Evolutionary conservation across 2,888 invertebrate species (phyloP).

Genomic region (Seladonia tumulorum): DNA sequence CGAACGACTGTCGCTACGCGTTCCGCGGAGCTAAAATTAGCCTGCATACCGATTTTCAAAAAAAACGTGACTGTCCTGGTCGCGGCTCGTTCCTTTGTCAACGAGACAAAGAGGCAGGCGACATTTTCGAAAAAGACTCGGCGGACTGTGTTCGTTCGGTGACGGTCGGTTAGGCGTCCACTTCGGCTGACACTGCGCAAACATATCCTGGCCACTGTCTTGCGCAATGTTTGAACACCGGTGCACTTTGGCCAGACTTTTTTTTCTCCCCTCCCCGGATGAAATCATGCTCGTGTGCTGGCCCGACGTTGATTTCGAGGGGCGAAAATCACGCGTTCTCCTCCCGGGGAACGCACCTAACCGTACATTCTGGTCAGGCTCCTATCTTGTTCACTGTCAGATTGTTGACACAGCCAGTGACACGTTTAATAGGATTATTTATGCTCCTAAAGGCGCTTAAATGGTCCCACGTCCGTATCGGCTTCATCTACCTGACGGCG

Average conservation of each 20-base stretch:
- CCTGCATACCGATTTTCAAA: background rate
- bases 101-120: background rate
- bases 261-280: conserved; percentile 11
- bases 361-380: conserved; percentile 46
- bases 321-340: background rate
- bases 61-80: background rate
- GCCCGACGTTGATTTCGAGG: conserved; percentile 48
- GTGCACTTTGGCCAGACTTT: conserved; percentile 8
- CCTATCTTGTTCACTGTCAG: conserved; percentile 77
- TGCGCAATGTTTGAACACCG: conserved; percentile 25
- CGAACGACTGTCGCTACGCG: background rate
- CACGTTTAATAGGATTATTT: conserved; percentile 83
- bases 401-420: conserved; percentile 81
- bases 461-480: conserved; percentile 73
- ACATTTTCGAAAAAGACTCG: conserved; percentile 6
- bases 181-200: conserved; percentile 8
- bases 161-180: conserved; percentile 6
- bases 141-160: background rate
- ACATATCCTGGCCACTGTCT: conserved; percentile 14
- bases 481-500: conserved; percentile 78
- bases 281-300: conserved; percentile 35
- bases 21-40: background rate
- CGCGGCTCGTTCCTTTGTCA: background rate
- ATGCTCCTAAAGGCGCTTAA: conserved; percentile 79
- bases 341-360: conserved; percentile 29